These are phyloP conservation scores for Physella acuta DNA, from an alignment of 1,140 invertebrate species.

Conservation along the genomic window DNA sequence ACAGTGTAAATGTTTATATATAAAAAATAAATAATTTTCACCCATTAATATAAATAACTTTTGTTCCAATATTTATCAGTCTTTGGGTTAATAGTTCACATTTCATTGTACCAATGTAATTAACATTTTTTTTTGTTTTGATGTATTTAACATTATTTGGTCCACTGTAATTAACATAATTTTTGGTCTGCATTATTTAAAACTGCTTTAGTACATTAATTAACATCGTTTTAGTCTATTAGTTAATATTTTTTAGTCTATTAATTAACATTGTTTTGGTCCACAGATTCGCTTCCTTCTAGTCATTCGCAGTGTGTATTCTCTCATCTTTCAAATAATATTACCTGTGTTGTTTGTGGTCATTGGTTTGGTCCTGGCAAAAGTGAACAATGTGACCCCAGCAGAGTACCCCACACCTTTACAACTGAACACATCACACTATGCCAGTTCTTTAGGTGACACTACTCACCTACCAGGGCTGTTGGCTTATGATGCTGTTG, in stretches of 20 bases:
- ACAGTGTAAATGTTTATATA: no score
- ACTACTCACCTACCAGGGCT: constrained; percentile 9
- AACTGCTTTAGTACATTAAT: no score
- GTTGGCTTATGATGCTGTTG: constrained; percentile 31
- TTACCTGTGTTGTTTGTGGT: constrained; percentile 48
- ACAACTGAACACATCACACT: constrained; percentile 4
- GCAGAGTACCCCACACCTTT: constrained; percentile 18
- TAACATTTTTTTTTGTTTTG: no score
- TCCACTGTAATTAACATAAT: no score
- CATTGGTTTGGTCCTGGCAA: constrained; percentile 42
- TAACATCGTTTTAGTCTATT: background rate
- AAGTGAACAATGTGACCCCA: background rate
- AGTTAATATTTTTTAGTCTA: background rate
- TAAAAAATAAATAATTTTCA: no score
- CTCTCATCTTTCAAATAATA: constrained; percentile 42
- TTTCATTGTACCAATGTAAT: no score
- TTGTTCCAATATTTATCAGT: no score
- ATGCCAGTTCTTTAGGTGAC: background rate
- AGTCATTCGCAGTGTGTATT: constrained; percentile 33
- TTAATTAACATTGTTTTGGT: constrained; percentile 2
- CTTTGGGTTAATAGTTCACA: no score
- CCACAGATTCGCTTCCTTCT: constrained; percentile 39
- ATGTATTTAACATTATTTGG: no score
- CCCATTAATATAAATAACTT: no score
- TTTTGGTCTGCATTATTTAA: no score